Evolutionary conservation across 2,888 invertebrate species (phyloP).

Genomic region (Melipona bicolor): DNA sequence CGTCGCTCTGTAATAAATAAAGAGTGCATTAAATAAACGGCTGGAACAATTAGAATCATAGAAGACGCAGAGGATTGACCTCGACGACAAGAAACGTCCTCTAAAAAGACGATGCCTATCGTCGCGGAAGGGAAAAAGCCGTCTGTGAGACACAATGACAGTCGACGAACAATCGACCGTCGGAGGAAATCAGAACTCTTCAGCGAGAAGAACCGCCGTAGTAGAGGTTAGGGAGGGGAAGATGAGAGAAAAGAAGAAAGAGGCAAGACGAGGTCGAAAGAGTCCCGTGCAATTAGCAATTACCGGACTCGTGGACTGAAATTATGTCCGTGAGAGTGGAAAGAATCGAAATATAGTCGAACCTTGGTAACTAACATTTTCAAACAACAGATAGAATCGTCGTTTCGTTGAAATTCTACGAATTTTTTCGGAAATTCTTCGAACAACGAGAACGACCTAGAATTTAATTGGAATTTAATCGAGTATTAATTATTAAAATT

Average conservation of each 20-base stretch:
- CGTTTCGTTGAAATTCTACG: too few relatives aligned
- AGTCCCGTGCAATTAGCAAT: slow-evolving; percentile 62
- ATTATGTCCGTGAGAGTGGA: slow-evolving; percentile 48
- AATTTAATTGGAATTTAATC: too few relatives aligned
- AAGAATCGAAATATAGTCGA: slow-evolving; percentile 28
- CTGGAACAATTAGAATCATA: too few relatives aligned
- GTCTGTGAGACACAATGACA: not conserved
- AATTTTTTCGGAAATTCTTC: too few relatives aligned
- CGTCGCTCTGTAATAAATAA: too few relatives aligned
- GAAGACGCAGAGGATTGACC: too few relatives aligned
- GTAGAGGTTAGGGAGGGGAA: not conserved
- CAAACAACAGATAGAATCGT: too few relatives aligned
- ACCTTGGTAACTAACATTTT: too few relatives aligned
- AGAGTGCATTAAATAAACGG: too few relatives aligned
- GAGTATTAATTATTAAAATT: too few relatives aligned
- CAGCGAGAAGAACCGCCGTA: not conserved
- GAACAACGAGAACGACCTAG: too few relatives aligned
- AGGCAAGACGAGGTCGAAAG: slow-evolving; percentile 38
- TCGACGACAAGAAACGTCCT: too few relatives aligned
- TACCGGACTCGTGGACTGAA: slow-evolving; percentile 46
- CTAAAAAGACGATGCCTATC: slow-evolving; percentile 8
- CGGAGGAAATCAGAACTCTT: slow-evolving; percentile 28
- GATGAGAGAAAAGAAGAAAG: slow-evolving; percentile 16
- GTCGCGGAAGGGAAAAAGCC: slow-evolving; percentile 33
- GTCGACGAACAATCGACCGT: slow-evolving; percentile 24